Evolutionary conservation across 2,113 vertebrate species (phyloP), one percentile per base, ranked within the genome.

Genomic region (Solea solea): DNA sequence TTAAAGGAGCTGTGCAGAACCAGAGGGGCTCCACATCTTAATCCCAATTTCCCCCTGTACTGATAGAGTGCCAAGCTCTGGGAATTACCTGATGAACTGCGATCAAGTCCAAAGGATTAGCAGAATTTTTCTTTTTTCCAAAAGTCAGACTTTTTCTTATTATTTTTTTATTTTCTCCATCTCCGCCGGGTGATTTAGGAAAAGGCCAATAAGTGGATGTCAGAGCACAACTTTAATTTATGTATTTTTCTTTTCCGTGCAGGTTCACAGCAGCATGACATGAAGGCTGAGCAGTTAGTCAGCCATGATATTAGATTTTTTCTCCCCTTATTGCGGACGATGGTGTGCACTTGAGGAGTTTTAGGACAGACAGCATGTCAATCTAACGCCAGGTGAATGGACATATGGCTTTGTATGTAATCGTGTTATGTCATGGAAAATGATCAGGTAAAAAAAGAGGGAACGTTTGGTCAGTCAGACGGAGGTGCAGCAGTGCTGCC

Each of bases 261-360:
- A 67, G 82, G 80, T 72, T 85, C 78, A 90, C 85, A 86, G 85
- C 81, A 87, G 85, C 84, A 85, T 83, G 86, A 82, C 88, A 85
- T 86, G 85, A 81, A 72, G 84, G 58, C 75, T 86, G 88, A 84
- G 89, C 81, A 90, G 84, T 86, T 83, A 91, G 81, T 89, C 92
- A 91, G 81, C 88, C 91, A 89, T 91, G 91, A 87, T 92, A 93
- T 93, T 92, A 87, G 84, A 89, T 88, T 91, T 90, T 78, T 85
- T 82, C 81, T 77, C 76, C 57, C 68, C 48, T 72, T 54, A 45
- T 58, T 27, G 21, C 16, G 39, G 60, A 68, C 40, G 81, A 71
- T 63, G 72, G 75, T 59, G 48, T 71, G 56, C 55, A 72, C 74
- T 53, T 64, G 28, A 79, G 69, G 45, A 72, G 76, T 70, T 81